Conservation (phyloP, 2,797 vertebrate genomes). For the Esox masquinongy region DNA sequence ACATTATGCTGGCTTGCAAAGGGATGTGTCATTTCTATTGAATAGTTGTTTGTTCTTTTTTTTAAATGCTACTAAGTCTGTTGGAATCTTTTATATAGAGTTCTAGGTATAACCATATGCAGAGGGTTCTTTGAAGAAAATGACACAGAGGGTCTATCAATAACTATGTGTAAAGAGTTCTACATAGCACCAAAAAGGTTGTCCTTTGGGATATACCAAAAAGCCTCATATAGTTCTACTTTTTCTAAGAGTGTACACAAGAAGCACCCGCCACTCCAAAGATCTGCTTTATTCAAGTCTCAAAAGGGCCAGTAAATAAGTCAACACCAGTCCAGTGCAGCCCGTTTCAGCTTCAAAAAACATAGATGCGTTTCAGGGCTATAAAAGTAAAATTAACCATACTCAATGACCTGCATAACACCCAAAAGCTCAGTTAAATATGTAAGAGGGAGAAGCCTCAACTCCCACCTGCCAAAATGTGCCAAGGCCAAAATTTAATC, state of each 20-base stretch:
- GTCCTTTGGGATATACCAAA: no score
- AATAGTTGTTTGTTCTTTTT: no score
- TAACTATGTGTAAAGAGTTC: no score
- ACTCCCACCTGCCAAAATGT: slow-evolving; percentile 31
- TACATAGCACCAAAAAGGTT: no score
- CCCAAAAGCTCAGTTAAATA: slow-evolving; percentile 28
- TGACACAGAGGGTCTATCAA: no score
- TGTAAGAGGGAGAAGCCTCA: slow-evolving; percentile 17
- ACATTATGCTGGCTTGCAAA: no score
- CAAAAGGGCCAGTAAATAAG: background rate
- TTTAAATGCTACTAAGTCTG: no score
- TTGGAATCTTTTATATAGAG: no score
- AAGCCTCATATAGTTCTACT: no score
- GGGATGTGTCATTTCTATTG: no score
- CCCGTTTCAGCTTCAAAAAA: slow-evolving; percentile 16
- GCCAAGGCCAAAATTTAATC: slow-evolving; percentile 25
- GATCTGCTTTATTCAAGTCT: background rate
- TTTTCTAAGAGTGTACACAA: background rate
- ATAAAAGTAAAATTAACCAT: slow-evolving; percentile 35
- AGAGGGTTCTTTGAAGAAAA: no score
- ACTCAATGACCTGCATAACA: background rate
- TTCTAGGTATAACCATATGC: no score
- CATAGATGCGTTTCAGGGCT: slow-evolving; percentile 12
- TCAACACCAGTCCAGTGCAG: background rate
- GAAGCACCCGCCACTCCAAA: background rate